A percentile compares a stretch with the other conserved stretches of the same genome.
Evolutionary conservation across 2,888 invertebrate genomes (phyloP).

Genomic region (Parnassius orleans): DNA sequence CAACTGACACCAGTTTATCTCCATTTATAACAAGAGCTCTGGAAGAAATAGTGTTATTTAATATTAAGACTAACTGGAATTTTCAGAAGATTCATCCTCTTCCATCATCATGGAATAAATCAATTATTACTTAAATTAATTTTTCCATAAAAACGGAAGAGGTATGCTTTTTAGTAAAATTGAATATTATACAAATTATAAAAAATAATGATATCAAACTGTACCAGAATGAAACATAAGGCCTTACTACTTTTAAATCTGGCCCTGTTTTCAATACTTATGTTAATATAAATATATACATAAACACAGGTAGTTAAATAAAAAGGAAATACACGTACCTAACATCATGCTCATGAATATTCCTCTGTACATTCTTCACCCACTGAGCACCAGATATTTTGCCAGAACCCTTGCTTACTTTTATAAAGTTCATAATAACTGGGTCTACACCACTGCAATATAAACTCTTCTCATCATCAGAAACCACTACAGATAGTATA

Average conservation of each 20-base stretch:
- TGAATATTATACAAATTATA: no score
- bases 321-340: slow-evolving; percentile 47
- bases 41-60: slow-evolving; percentile 33
- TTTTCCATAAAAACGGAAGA: no score
- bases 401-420: slow-evolving; percentile 80
- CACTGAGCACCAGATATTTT: slow-evolving; percentile 83
- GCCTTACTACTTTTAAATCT: no score
- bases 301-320: not conserved
- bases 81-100: no score
- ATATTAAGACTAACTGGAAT: no score
- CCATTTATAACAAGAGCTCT: slow-evolving; percentile 84
- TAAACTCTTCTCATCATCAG: slow-evolving; percentile 84
- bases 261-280: no score
- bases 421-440: slow-evolving; percentile 86
- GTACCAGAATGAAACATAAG: no score
- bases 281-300: no score
- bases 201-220: no score
- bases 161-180: no score
- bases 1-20: slow-evolving; percentile 88
- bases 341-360: slow-evolving; percentile 94
- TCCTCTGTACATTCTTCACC: slow-evolving; percentile 90
- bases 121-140: no score
- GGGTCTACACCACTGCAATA: slow-evolving; percentile 93
- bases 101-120: no score
- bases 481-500: slow-evolving; percentile 87